These are phyloP conservation scores for Acrobasis suavella DNA, from an alignment of 2,888 invertebrate species.

Conservation along the genomic window DNA sequence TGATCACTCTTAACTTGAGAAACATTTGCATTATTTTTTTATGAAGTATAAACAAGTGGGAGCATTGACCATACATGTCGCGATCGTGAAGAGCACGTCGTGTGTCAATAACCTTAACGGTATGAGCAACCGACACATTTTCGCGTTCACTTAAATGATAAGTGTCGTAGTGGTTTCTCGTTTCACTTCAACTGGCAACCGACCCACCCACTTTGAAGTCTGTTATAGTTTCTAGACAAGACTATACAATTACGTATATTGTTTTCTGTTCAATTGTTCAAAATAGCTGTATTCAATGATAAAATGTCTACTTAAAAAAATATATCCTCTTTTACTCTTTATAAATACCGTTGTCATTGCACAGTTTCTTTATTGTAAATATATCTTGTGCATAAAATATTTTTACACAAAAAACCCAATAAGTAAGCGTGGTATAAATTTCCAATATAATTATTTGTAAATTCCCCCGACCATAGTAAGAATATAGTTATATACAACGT, in stretches of 20 bases:
- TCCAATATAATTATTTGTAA: too few relatives aligned
- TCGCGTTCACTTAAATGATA: not conserved
- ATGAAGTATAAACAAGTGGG: not conserved
- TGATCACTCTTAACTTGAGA: too few relatives aligned
- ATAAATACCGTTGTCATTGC: not conserved
- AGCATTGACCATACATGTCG: not conserved
- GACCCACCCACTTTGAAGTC: slow-evolving; percentile 31
- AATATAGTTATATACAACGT: too few relatives aligned
- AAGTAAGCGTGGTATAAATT: too few relatives aligned
- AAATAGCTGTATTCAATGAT: not conserved
- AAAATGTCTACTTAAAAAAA: not conserved
- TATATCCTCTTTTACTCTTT: not conserved
- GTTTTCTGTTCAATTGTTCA: not conserved
- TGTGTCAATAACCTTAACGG: slow-evolving; percentile 6
- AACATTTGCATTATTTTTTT: too few relatives aligned
- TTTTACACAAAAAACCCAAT: too few relatives aligned
- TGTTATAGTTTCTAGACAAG: not conserved
- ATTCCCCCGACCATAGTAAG: too few relatives aligned
- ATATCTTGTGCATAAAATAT: too few relatives aligned
- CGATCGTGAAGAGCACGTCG: not conserved
- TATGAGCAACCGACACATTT: not conserved
- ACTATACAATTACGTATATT: not conserved
- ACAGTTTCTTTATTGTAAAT: not conserved
- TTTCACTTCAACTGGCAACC: slow-evolving; percentile 15
- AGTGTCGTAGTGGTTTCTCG: not conserved